Conservation (phyloP, 2,888 invertebrate genomes). For the Tetropium fuscum region DNA sequence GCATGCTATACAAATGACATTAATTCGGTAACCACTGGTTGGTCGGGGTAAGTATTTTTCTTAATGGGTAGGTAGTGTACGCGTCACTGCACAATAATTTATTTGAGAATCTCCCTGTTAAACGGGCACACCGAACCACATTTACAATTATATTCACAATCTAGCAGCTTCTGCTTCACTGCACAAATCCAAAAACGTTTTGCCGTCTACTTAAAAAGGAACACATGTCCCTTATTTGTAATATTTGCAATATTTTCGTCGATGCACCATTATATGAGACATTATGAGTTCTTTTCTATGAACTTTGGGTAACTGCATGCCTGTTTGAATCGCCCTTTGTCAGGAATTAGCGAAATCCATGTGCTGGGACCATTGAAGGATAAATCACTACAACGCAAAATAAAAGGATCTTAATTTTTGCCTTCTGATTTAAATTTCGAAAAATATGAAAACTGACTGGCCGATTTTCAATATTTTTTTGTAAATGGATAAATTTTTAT, state of each 20-base stretch:
- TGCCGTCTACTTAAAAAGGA: conserved; percentile 54
- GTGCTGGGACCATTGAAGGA: neutral
- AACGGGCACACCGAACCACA: conserved; percentile 55
- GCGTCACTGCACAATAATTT: conserved; percentile 63
- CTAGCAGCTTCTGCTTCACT: conserved; percentile 62
- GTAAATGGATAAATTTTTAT: too few relatives aligned
- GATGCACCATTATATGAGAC: conserved; percentile 21
- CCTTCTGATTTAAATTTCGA: too few relatives aligned
- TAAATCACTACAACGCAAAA: too few relatives aligned
- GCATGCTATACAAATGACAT: conserved; percentile 17
- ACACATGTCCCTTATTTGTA: conserved; percentile 39
- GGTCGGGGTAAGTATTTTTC: conserved; percentile 40
- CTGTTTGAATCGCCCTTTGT: conserved; percentile 35
- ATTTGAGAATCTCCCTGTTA: conserved; percentile 60
- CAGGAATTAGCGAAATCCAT: neutral
- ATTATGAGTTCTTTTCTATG: conserved; percentile 32
- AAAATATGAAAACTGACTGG: too few relatives aligned
- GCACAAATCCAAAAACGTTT: conserved; percentile 60
- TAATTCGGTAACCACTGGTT: conserved; percentile 13
- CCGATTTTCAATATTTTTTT: too few relatives aligned
- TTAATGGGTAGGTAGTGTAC: too few relatives aligned
- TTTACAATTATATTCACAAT: conserved; percentile 66
- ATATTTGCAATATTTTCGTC: conserved; percentile 21
- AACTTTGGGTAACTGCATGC: conserved; percentile 45
- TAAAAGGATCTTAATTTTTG: too few relatives aligned